These are phyloP conservation scores for Zeugodacus cucurbitae DNA, from an alignment of 1,140 invertebrate species.

Conservation along the genomic window DNA sequence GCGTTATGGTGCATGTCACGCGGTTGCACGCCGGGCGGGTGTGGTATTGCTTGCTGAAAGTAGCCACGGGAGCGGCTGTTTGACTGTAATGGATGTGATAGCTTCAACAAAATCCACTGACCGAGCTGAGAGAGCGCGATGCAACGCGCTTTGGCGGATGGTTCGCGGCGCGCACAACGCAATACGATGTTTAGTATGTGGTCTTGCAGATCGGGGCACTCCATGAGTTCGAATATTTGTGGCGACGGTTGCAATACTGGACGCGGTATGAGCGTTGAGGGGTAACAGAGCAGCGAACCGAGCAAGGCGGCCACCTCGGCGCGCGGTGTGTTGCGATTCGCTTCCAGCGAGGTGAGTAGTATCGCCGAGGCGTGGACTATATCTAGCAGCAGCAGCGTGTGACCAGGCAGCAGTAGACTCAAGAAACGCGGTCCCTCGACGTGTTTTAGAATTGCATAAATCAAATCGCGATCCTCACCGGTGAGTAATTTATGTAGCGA, in stretches of 20 bases:
- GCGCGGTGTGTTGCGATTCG: constrained; percentile 78
- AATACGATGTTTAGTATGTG: constrained; percentile 88
- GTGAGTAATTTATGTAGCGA: constrained; percentile 82
- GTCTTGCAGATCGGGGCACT: constrained; percentile 75
- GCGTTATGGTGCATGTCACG: constrained; percentile 46
- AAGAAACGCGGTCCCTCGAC: constrained; percentile 85
- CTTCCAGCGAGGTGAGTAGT: constrained; percentile 84
- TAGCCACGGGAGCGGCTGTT: not conserved
- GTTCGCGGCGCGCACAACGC: constrained; percentile 87
- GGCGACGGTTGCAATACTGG: constrained; percentile 85
- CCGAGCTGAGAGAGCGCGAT: constrained; percentile 89
- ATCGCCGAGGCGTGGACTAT: constrained; percentile 91
- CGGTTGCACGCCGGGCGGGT: constrained; percentile 54
- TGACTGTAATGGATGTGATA: constrained; percentile 70
- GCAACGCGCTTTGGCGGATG: constrained; percentile 87
- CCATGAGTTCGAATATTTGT: constrained; percentile 69
- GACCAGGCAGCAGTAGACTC: constrained; percentile 88
- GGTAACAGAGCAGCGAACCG: constrained; percentile 85
- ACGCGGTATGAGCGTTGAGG: constrained; percentile 79
- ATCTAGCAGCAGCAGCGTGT: constrained; percentile 87
- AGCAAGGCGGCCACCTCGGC: constrained; percentile 93
- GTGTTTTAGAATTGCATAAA: constrained; percentile 72
- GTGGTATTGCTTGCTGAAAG: constrained; percentile 60
- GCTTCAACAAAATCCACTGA: constrained; percentile 84
- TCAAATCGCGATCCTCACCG: constrained; percentile 71